Conservation (phyloP, 2,888 invertebrate species). For the Brachylomia viminalis region DNA sequence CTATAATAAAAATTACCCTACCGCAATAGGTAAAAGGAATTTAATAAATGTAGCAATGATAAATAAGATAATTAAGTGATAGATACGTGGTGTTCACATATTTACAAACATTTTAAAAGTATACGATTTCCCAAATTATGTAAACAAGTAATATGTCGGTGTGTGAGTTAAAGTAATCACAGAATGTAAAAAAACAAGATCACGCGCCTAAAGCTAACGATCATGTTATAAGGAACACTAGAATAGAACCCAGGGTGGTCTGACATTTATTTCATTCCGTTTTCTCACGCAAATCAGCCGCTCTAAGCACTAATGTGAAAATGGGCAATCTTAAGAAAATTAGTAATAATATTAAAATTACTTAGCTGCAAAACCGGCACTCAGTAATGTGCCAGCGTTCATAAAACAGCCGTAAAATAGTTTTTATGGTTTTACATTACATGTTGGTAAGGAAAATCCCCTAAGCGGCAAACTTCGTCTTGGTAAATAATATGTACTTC, state of each 20-base stretch:
- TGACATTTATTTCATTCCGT: conserved; percentile 9
- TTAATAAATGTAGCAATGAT: no score
- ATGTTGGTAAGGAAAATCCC: conserved; percentile 11
- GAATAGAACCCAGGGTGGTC: conserved; percentile 45
- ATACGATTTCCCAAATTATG: no score
- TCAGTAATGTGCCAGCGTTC: conserved; percentile 9
- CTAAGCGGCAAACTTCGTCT: neutral
- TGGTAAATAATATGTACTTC: conserved; percentile 9
- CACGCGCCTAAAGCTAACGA: conserved; percentile 8
- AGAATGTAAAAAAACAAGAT: no score
- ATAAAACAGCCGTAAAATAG: conserved; percentile 36
- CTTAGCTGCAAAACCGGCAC: conserved; percentile 14
- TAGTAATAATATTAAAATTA: conserved; percentile 27
- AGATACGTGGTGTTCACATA: no score
- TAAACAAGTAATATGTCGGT: no score
- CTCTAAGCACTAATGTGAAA: conserved; percentile 6
- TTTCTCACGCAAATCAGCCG: conserved; percentile 46
- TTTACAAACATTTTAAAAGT: no score
- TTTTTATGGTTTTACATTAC: conserved; percentile 39
- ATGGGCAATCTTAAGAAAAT: conserved; percentile 40
- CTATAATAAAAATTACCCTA: no score
- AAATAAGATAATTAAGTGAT: no score
- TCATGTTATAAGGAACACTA: conserved; percentile 5
- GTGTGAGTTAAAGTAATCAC: no score
- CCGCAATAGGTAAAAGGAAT: no score